A percentile compares a stretch with the other conserved stretches of the same genome.
phyloP scores from a whole-genome alignment of 2,113 vertebrate genomes.

The Empidonax alnorum region DNA sequence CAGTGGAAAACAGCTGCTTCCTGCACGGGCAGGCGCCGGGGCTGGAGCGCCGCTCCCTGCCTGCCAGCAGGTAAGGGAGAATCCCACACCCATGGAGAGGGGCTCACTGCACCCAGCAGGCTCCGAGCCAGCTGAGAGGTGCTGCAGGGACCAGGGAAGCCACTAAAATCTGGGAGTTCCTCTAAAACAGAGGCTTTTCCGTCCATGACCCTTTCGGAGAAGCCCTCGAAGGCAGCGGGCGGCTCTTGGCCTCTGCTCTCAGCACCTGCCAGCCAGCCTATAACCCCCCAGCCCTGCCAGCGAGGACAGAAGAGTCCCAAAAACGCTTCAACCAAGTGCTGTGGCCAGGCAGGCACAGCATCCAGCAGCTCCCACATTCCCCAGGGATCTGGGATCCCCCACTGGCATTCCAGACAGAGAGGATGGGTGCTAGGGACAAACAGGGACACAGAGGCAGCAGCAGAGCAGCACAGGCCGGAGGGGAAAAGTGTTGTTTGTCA shows the following conservation, averaged over 20 bases:
- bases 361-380: not conserved
- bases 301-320: accelerated
- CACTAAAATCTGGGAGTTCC: not conserved
- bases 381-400: not conserved
- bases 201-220: not conserved
- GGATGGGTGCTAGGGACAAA: not conserved
- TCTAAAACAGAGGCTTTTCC: not conserved
- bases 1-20: conserved; percentile 66
- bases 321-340: accelerated
- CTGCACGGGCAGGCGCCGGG: not conserved
- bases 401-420: not conserved
- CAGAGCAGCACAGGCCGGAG: not conserved
- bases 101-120: not conserved
- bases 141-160: not conserved
- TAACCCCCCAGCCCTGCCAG: not conserved
- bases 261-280: not conserved
- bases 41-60: accelerated
- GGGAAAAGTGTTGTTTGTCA: not conserved
- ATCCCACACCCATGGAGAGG: accelerated
- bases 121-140: accelerated
- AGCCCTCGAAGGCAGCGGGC: accelerated
- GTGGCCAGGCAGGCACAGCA: not conserved
- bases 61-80: not conserved
- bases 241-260: not conserved
- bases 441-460: not conserved